phyloP scores from a whole-genome alignment of 2,888 invertebrate genomes.

The Drosophila multiciliata region DNA sequence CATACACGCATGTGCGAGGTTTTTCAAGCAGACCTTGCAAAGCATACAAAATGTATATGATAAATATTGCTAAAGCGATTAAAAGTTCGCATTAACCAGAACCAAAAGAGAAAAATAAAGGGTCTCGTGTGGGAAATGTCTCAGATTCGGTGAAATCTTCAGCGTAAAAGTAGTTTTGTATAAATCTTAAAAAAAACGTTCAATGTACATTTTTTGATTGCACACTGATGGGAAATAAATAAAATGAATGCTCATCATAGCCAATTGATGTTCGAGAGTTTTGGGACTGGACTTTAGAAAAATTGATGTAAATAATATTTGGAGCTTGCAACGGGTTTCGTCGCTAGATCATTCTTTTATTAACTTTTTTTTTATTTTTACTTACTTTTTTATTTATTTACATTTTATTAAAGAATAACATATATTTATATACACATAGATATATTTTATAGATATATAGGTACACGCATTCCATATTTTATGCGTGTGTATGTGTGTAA shows the following conservation, averaged over 20 bases:
- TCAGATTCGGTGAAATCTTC: too few relatives aligned
- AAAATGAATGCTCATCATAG: background rate
- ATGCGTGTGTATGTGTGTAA: slow-evolving; percentile 1
- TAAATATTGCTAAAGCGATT: background rate
- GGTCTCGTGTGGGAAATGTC: too few relatives aligned
- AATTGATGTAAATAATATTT: background rate
- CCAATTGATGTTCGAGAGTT: background rate
- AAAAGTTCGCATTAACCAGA: background rate
- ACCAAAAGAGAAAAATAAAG: too few relatives aligned
- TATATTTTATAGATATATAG: slow-evolving; percentile 11
- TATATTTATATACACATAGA: background rate
- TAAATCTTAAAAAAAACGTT: background rate
- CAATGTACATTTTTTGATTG: background rate
- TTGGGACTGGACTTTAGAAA: background rate
- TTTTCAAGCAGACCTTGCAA: background rate
- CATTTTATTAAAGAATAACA: background rate
- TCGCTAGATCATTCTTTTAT: background rate
- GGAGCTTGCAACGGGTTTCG: background rate
- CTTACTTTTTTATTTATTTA: background rate
- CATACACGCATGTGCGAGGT: background rate
- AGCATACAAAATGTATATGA: background rate
- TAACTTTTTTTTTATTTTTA: background rate
- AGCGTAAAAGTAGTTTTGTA: background rate
- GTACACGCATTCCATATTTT: slow-evolving; percentile 29
- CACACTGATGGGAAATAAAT: background rate